phyloP scores from a whole-genome alignment of 35 echinoderm and acorn worm genomes.

The Apostichopus japonicus region DNA sequence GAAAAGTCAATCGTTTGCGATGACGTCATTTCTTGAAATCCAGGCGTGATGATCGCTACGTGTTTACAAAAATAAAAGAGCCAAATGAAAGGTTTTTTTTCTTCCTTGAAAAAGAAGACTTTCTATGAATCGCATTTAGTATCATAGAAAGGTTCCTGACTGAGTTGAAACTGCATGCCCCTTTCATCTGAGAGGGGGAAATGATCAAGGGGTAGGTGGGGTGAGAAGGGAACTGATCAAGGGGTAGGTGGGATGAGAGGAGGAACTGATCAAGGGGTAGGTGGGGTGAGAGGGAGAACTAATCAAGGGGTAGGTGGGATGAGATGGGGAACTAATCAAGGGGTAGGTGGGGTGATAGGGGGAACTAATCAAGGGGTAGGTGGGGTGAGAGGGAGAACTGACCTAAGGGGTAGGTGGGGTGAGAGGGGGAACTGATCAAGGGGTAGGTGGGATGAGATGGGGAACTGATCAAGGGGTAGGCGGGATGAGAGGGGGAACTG shows the following conservation, averaged over 20 bases:
- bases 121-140: not conserved
- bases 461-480: too few species aligned
- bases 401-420: not conserved
- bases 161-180: not conserved
- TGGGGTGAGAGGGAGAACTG: not conserved
- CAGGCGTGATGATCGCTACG: not conserved
- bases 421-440: too few species aligned
- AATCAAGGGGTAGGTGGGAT: not conserved
- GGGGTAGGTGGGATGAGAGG: too few species aligned
- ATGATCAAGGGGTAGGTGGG: too few species aligned
- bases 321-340: not conserved
- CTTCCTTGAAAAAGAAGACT: not conserved
- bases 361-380: too few species aligned
- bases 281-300: not conserved
- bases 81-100: not conserved
- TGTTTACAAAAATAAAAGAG: not conserved
- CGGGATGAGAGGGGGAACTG: not conserved
- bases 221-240: too few species aligned
- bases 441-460: too few species aligned
- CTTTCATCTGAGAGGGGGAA: too few species aligned
- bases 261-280: too few species aligned
- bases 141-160: not conserved
- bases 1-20: not conserved
- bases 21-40: not conserved
- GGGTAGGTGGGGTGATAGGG: too few species aligned